phyloP scores from a whole-genome alignment of 2,797 vertebrate genomes.

The Pseudochromis fuscus region DNA sequence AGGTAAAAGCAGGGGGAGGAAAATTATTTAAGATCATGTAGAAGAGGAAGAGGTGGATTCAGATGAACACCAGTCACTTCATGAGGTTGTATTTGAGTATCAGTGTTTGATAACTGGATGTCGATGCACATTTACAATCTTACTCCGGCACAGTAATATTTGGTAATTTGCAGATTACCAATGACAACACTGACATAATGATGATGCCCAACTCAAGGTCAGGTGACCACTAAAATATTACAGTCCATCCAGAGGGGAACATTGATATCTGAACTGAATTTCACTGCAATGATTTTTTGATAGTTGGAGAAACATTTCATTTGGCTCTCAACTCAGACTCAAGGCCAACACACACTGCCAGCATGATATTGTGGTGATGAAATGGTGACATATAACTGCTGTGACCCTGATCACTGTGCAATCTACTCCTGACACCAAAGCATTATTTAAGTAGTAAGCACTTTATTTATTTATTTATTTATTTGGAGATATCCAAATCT shows the following conservation, averaged over 20 bases:
- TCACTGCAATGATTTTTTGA: background rate
- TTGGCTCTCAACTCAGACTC: background rate
- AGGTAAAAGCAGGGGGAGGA: background rate
- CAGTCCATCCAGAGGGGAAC: background rate
- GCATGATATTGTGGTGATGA: background rate
- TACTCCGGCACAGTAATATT: background rate
- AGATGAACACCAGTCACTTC: background rate
- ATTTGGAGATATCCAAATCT: background rate
- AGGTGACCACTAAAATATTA: background rate
- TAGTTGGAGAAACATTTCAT: background rate
- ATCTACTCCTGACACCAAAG: background rate
- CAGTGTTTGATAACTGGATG: background rate
- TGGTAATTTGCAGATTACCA: background rate
- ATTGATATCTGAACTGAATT: background rate
- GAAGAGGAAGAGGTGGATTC: background rate
- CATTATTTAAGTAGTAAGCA: too few species aligned
- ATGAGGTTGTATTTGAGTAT: too few species aligned
- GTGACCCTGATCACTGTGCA: background rate
- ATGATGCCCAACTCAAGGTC: background rate
- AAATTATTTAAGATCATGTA: background rate
- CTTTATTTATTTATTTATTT: too few species aligned
- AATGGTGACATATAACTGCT: background rate
- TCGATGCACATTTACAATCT: background rate
- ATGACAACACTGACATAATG: background rate
- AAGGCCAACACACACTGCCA: background rate